Conservation (phyloP, 37 sponge, comb jelly and placozoan genomes). For the Geodia barretti region DNA sequence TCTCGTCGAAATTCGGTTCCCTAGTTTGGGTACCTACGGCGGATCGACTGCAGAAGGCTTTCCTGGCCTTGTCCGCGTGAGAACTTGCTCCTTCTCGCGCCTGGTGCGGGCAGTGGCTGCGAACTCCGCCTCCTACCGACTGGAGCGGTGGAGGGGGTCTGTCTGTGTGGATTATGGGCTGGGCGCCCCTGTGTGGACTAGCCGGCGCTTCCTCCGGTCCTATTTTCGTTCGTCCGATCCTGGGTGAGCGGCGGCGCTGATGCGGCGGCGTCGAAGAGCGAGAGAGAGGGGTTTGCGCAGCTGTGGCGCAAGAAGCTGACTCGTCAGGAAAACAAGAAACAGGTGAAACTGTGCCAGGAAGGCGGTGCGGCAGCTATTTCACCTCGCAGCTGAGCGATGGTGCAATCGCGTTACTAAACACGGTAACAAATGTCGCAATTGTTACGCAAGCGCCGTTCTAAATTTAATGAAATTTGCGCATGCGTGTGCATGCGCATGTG, state of each 20-base stretch:
- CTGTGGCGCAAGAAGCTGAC: too few species aligned
- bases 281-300: background rate
- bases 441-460: background rate
- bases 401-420: slow-evolving; percentile 46
- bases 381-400: slow-evolving; percentile 4
- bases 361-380: slow-evolving; percentile 11
- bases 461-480: background rate
- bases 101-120: background rate
- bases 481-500: background rate
- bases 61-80: too few species aligned
- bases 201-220: background rate
- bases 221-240: background rate
- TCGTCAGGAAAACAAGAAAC: too few species aligned
- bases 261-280: background rate
- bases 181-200: background rate
- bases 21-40: too few species aligned
- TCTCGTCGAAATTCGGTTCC: too few species aligned
- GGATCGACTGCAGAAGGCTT: too few species aligned
- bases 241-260: too few species aligned
- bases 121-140: background rate
- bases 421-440: background rate
- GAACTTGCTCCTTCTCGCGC: background rate
- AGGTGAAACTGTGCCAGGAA: too few species aligned
- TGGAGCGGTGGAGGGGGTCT: background rate
- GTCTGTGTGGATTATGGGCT: too few species aligned